These are phyloP conservation scores for Netelia melanura DNA, from an alignment of 2,888 invertebrate species.

Conservation along the genomic window DNA sequence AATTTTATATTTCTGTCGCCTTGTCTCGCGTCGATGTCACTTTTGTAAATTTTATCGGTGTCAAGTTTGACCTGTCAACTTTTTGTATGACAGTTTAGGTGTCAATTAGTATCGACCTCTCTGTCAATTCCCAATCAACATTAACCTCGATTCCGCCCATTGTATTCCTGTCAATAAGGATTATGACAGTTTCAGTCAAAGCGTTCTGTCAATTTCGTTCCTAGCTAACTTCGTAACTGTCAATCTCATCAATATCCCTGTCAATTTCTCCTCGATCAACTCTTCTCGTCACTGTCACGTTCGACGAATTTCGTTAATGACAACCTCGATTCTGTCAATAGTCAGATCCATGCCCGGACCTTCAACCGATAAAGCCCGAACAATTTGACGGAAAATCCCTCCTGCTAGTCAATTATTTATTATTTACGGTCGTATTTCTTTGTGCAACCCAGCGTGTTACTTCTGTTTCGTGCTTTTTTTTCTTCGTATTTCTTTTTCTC, in stretches of 20 bases:
- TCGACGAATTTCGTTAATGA: background rate
- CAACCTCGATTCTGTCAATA: background rate
- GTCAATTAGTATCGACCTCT: too few species aligned
- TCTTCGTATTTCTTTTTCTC: background rate
- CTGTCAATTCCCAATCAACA: too few species aligned
- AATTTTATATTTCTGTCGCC: too few species aligned
- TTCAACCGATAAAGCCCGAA: constrained; percentile 5
- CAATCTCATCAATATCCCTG: background rate
- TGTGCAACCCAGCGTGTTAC: background rate
- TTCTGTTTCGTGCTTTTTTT: background rate
- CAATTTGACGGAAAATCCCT: background rate
- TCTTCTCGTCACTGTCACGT: background rate
- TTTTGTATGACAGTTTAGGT: too few species aligned
- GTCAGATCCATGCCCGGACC: background rate
- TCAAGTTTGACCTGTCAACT: too few species aligned
- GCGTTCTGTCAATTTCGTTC: too few species aligned
- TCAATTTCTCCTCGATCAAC: background rate
- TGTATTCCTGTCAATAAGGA: background rate
- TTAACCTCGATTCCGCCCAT: background rate
- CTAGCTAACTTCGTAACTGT: too few species aligned
- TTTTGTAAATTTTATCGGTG: too few species aligned
- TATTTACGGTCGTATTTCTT: constrained; percentile 6
- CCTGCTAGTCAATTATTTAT: constrained; percentile 16
- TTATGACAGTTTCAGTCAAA: too few species aligned
- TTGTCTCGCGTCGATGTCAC: too few species aligned